Evolutionary conservation across 2,113 vertebrate genomes (phyloP).

Genomic region (Ciconia maguari): DNA sequence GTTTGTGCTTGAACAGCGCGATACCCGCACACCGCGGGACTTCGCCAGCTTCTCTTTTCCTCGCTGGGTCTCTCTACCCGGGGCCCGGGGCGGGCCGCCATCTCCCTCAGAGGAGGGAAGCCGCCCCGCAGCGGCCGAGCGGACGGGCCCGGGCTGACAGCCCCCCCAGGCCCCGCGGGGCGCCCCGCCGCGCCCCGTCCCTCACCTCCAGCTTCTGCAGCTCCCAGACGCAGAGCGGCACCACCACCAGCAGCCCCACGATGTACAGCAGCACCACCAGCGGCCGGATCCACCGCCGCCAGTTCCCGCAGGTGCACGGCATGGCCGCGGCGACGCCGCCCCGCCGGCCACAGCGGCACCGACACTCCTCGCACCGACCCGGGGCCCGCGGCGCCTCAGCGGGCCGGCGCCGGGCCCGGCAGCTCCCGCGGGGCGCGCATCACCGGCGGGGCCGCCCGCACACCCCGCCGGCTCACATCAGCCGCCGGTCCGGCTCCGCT

Average conservation of each 20-base stretch:
- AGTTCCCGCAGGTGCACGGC: constrained; percentile 94
- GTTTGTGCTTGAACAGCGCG: accelerated
- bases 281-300: constrained; percentile 94
- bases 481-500: not conserved
- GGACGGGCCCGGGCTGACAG: not conserved
- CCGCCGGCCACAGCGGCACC: not conserved
- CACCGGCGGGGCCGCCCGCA: not conserved
- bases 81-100: not conserved
- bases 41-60: not conserved
- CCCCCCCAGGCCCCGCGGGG: not conserved
- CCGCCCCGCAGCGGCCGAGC: not conserved
- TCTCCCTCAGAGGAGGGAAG: not conserved
- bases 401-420: not conserved
- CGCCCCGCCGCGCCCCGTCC: not conserved
- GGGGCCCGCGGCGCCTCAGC: not conserved
- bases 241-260: constrained; percentile 82
- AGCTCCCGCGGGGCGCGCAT: not conserved
- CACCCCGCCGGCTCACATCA: not conserved
- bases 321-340: constrained; percentile 61
- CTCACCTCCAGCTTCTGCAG: constrained; percentile 88
- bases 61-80: accelerated
- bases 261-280: constrained; percentile 88
- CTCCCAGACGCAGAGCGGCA: constrained; percentile 91
- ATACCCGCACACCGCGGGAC: accelerated
- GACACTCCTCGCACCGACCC: not conserved